Percentiles rank a stretch among this genome's conserved stretches.
These are phyloP conservation scores for Saxidomus purpurata DNA, from an alignment of 1,140 invertebrate species.

Conservation along the genomic window DNA sequence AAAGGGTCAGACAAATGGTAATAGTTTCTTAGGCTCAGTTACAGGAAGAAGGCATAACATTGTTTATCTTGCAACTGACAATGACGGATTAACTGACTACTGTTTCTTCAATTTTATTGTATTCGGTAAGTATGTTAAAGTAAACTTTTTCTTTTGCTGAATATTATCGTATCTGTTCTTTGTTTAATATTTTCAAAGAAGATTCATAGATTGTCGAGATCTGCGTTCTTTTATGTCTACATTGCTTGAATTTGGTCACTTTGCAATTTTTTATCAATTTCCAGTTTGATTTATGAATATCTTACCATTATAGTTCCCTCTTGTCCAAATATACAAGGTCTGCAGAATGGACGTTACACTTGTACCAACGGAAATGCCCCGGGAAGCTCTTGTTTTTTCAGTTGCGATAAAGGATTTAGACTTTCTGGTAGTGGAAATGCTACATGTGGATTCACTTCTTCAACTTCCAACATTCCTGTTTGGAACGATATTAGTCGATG, in stretches of 20 bases:
- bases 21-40: background rate
- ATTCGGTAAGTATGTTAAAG: background rate
- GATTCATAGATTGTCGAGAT: background rate
- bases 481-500: background rate
- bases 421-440: background rate
- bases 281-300: background rate
- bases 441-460: background rate
- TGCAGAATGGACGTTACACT: background rate
- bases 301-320: background rate
- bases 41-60: background rate
- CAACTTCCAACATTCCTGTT: background rate
- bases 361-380: background rate
- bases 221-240: background rate
- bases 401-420: background rate
- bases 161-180: background rate
- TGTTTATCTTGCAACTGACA: background rate
- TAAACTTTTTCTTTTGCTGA: background rate
- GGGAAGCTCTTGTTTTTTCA: background rate
- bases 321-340: background rate
- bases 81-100: background rate
- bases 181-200: background rate
- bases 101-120: background rate
- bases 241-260: no score
- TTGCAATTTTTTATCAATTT: no score
- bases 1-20: background rate